phyloP scores from a whole-genome alignment of 2,888 invertebrate species.

The Metopia argyrocephala region DNA sequence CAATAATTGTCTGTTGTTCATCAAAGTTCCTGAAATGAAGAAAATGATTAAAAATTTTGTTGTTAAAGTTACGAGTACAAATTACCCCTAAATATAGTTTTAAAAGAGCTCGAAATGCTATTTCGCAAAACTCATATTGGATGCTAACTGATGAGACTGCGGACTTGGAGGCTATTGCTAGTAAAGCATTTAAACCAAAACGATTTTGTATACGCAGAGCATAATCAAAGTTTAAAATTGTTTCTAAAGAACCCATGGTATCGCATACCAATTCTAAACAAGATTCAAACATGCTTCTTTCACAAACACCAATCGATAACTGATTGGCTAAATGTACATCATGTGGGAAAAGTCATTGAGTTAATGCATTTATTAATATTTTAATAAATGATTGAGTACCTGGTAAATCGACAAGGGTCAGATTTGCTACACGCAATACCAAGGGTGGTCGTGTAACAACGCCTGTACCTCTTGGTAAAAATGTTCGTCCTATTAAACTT shows the following conservation, averaged over 20 bases:
- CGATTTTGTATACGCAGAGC: slow-evolving; percentile 70
- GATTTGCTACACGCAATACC: too few species aligned
- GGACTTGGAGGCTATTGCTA: slow-evolving; percentile 74
- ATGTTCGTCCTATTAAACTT: too few species aligned
- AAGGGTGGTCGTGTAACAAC: too few species aligned
- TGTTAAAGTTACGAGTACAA: background rate
- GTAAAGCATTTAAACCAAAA: slow-evolving; percentile 74
- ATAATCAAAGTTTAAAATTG: slow-evolving; percentile 66
- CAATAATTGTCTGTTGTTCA: slow-evolving; percentile 72
- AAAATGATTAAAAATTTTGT: background rate
- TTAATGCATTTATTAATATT: slow-evolving; percentile 73
- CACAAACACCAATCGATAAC: slow-evolving; percentile 84
- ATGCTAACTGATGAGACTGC: slow-evolving; percentile 50
- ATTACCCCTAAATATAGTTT: slow-evolving; percentile 71
- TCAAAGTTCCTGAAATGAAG: slow-evolving; percentile 69
- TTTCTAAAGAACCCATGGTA: slow-evolving; percentile 71
- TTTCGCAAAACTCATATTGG: slow-evolving; percentile 67
- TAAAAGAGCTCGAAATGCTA: slow-evolving; percentile 71
- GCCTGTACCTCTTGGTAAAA: too few species aligned
- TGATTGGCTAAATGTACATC: slow-evolving; percentile 86
- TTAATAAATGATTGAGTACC: too few species aligned
- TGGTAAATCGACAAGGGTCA: too few species aligned
- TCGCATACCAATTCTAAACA: slow-evolving; percentile 83
- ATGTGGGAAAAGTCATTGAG: slow-evolving; percentile 77
- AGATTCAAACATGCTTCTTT: slow-evolving; percentile 83